These are phyloP conservation scores for Tapirus indicus DNA, from an alignment of 2,797 vertebrate genomes.

Conservation along the genomic window DNA sequence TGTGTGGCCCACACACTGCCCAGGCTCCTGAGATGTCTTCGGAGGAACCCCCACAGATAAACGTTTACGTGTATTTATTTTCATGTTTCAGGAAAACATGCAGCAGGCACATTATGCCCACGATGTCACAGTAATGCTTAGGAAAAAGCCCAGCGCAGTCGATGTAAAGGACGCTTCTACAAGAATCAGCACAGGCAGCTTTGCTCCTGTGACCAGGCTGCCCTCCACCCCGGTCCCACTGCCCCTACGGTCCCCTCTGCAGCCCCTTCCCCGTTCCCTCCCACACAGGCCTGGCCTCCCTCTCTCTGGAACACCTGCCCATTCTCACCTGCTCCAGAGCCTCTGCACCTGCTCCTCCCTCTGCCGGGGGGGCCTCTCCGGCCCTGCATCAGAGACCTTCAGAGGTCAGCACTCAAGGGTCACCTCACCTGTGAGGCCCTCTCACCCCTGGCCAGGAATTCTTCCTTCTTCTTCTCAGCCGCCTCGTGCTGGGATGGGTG, in stretches of 20 bases:
- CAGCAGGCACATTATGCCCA: not conserved
- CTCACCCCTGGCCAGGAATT: too few species aligned
- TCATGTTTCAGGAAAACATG: not conserved
- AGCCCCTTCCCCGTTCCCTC: not conserved
- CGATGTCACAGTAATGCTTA: not conserved
- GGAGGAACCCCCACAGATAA: not conserved
- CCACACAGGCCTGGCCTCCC: not conserved
- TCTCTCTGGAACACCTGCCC: too few species aligned
- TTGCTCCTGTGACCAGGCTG: fast-evolving
- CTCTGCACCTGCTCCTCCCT: not conserved
- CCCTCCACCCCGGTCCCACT: not conserved
- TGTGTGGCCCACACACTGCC: not conserved
- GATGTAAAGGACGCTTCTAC: not conserved
- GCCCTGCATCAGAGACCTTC: too few species aligned
- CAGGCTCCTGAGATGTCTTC: not conserved
- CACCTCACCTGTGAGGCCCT: too few species aligned
- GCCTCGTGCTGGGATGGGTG: too few species aligned
- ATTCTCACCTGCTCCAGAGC: not conserved
- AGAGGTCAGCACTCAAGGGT: too few species aligned
- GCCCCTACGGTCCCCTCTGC: not conserved
- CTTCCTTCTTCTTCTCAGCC: too few species aligned
- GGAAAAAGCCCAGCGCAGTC: not conserved
- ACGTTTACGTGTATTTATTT: not conserved
- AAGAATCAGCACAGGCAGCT: too few species aligned
- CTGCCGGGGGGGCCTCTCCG: too few species aligned